A percentile compares a stretch with the other conserved stretches of the same genome.
phyloP scores from a whole-genome alignment of 1,140 invertebrate genomes.

The Manduca sexta region DNA sequence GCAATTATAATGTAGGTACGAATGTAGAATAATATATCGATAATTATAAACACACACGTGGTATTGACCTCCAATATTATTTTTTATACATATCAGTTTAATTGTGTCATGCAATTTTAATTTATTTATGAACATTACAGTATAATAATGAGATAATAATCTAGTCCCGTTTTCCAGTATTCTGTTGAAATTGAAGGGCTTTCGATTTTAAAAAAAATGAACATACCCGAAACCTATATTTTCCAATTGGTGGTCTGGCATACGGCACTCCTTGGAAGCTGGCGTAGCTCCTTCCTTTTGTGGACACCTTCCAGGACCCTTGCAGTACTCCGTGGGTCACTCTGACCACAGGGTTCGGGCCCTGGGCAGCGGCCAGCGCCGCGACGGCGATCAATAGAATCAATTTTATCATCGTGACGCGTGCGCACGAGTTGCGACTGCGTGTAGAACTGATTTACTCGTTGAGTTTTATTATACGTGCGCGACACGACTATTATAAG shows the following conservation, averaged over 20 bases:
- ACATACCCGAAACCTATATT: slow-evolving; percentile 71
- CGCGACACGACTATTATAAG: no score
- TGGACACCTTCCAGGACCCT: slow-evolving; percentile 45
- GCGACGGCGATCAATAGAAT: slow-evolving; percentile 13
- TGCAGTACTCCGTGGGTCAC: slow-evolving; percentile 39
- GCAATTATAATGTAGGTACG: no score
- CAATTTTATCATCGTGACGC: slow-evolving; percentile 16
- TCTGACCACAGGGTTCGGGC: slow-evolving; percentile 33
- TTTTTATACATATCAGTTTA: no score
- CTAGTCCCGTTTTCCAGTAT: no score
- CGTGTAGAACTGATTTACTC: slow-evolving; percentile 3
- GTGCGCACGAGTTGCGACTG: slow-evolving; percentile 19
- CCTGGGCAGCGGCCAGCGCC: slow-evolving; percentile 10
- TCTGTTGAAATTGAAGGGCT: no score
- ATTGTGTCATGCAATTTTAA: no score
- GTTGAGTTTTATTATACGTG: no score
- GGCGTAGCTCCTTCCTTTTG: slow-evolving; percentile 58
- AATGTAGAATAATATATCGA: no score
- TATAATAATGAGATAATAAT: no score
- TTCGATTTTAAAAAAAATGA: neutral
- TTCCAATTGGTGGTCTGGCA: slow-evolving; percentile 74
- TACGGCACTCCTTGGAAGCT: slow-evolving; percentile 76
- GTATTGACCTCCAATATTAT: no score
- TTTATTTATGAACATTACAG: no score
- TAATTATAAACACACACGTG: no score